Evolutionary conservation across 1,140 invertebrate genomes (phyloP), one percentile per base, ranked within the genome.

Genomic region (Drosophila tropicalis): DNA sequence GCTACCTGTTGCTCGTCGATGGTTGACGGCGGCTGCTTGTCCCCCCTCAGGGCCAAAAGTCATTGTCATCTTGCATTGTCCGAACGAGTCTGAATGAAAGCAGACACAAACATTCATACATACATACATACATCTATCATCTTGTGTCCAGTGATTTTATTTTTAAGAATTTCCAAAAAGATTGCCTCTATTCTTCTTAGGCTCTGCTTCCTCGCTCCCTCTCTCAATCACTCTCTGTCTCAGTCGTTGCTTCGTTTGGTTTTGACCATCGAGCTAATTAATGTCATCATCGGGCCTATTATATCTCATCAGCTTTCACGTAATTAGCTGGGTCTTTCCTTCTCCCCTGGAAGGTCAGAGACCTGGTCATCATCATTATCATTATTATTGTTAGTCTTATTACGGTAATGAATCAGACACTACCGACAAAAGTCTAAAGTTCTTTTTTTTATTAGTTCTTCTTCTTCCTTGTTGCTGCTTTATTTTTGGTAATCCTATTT

Each of bases 401-500:
- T 58, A 58, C 56, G 56, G 32, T 58, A 58, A 58, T 72, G 41
- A 72, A 34, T 76, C n/a, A 32, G 17, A 51, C 44, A 51, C 17
- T 22, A 51, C 19, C 15, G 44, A 22, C 44, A 51, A 51, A 51
- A 51, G 29, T 67, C 79, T 70, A 82, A 70, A 76, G 73, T 70
- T n/a, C n/a, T n/a, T n/a, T n/a, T n/a, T n/a, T 70, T 32, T 44
- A n/a, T 40, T 54, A 51, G 51, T n/a, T 60, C 44, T 64, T 61
- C 62, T 61, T 58, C 19, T 29, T n/a, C 19, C 62, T 51, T 12
- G 1, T 47, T 47, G 57, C 17, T 9, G 22, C 62, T 72, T 79
- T 81, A 68, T 75, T 86, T 86, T 87, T 89, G 84, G 80, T 89
- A 87, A 87, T 89, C 84, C 84, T 74, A 89, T 87, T 87, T 68